Evolutionary conservation across 2,113 vertebrate genomes (phyloP).

Genomic region (Pollachius pollachius): DNA sequence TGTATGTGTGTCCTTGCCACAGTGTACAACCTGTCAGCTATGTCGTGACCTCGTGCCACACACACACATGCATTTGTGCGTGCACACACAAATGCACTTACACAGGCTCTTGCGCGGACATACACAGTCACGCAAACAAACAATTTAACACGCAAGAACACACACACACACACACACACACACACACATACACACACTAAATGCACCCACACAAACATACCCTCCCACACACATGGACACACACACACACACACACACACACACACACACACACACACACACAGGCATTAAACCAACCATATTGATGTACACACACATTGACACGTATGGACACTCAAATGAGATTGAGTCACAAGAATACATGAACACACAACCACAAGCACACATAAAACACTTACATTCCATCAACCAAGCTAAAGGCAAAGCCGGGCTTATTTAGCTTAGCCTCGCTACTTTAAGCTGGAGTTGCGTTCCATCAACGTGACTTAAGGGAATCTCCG

Average conservation of each 20-base stretch:
- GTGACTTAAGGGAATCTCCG: too few species aligned
- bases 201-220: neutral
- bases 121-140: neutral
- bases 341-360: neutral
- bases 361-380: neutral
- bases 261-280: neutral
- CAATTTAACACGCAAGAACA: too few species aligned
- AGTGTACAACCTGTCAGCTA: slow-evolving; percentile 38
- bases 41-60: slow-evolving; percentile 28
- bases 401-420: too few species aligned
- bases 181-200: neutral
- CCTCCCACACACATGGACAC: neutral
- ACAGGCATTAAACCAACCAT: neutral
- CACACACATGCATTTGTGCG: neutral
- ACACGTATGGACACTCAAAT: neutral
- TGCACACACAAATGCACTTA: neutral
- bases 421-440: too few species aligned
- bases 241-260: slow-evolving; percentile 5
- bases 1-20: slow-evolving; percentile 54
- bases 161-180: neutral
- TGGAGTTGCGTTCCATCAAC: too few species aligned
- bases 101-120: neutral
- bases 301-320: neutral
- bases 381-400: slow-evolving; percentile 2
- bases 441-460: too few species aligned